Percentiles rank a stretch among this genome's conserved stretches.
Evolutionary conservation across 2,797 vertebrate species (phyloP).

Genomic region (Karalla daura): DNA sequence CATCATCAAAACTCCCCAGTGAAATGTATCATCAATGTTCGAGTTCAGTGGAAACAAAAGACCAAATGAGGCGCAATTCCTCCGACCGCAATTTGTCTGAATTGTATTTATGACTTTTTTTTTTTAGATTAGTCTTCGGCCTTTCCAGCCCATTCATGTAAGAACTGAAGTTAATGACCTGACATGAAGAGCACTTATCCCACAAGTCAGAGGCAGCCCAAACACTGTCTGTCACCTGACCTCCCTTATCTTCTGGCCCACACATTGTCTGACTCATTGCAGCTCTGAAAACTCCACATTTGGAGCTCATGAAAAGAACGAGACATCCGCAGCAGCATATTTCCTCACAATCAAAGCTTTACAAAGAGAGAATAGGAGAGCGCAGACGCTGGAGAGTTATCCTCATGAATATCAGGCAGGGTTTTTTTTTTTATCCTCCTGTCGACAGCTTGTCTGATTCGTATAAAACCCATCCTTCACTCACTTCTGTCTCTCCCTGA

Average conservation of each 20-base stretch:
- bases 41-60: slow-evolving; percentile 4
- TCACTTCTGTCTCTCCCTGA: slow-evolving; percentile 61
- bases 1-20: not conserved
- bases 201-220: slow-evolving; percentile 47
- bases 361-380: slow-evolving; percentile 71
- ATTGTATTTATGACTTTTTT: slow-evolving; percentile 17
- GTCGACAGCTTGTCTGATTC: slow-evolving; percentile 77
- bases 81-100: slow-evolving; percentile 6
- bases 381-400: slow-evolving; percentile 65
- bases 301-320: slow-evolving; percentile 64
- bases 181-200: slow-evolving; percentile 42
- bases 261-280: slow-evolving; percentile 63
- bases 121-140: slow-evolving; percentile 27
- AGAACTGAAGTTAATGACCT: slow-evolving; percentile 39
- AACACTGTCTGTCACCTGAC: slow-evolving; percentile 67
- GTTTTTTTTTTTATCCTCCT: slow-evolving; percentile 63
- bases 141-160: slow-evolving; percentile 29
- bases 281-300: slow-evolving; percentile 52
- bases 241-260: slow-evolving; percentile 59
- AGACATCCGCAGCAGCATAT: slow-evolving; percentile 70
- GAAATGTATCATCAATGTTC: not conserved
- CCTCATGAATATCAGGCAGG: slow-evolving; percentile 72
- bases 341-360: slow-evolving; percentile 74
- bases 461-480: slow-evolving; percentile 65
- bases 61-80: not conserved